Percentiles rank a stretch among this genome's conserved stretches.
Evolutionary conservation across 2,888 invertebrate genomes (phyloP).

Genomic region (Luffia ferchaultella): DNA sequence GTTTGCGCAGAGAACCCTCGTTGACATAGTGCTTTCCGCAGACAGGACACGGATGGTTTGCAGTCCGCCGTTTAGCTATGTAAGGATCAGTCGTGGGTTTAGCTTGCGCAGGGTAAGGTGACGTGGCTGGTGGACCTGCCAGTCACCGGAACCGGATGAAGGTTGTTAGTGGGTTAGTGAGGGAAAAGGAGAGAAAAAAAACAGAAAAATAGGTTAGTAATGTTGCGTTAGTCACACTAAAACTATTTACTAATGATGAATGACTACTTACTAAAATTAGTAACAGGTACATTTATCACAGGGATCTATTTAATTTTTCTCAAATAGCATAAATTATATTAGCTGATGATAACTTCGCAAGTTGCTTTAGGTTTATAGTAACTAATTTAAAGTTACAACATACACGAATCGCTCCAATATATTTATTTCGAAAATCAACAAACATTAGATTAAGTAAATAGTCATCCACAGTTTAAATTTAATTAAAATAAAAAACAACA

Average conservation of each 20-base stretch:
- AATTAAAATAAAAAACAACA: slow-evolving; percentile 16
- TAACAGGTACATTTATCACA: no score
- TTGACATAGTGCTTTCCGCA: slow-evolving; percentile 97
- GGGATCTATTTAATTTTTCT: no score
- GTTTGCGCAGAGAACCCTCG: slow-evolving; percentile 91
- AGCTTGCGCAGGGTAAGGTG: slow-evolving; percentile 63
- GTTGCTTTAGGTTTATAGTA: no score
- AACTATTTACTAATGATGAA: neutral
- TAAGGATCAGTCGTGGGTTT: slow-evolving; percentile 74
- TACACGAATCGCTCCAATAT: no score
- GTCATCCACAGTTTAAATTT: slow-evolving; percentile 20
- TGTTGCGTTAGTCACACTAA: neutral
- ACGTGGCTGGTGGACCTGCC: slow-evolving; percentile 68
- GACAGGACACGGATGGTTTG: slow-evolving; percentile 94
- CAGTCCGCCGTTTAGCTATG: slow-evolving; percentile 92
- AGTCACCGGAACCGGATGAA: slow-evolving; percentile 55
- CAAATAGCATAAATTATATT: no score
- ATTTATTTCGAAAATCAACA: neutral
- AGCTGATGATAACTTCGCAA: no score
- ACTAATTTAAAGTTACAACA: no score
- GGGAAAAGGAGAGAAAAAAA: slow-evolving; percentile 44
- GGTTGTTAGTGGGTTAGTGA: slow-evolving; percentile 38
- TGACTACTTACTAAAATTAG: neutral
- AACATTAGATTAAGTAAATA: slow-evolving; percentile 9
- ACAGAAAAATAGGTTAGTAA: slow-evolving; percentile 39